Base-by-base conservation (phyloP, 1,140 invertebrate species). In the Stegodyphus dumicola region DNA sequence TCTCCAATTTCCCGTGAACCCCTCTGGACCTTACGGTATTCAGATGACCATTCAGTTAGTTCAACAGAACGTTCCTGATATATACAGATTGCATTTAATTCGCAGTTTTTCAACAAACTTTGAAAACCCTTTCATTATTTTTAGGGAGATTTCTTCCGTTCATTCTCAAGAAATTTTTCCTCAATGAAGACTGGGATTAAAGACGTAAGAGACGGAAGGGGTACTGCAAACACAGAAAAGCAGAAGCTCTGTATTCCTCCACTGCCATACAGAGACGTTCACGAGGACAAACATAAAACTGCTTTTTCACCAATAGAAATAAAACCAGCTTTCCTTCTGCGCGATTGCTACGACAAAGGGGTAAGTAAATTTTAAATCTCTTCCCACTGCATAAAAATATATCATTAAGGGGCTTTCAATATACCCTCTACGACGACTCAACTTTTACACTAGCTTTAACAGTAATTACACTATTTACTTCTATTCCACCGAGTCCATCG, bases 321-420 rank as follows among this genome's bases (percentile, higher is more conserved):
- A 5, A 74, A 83, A 48, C 70, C 79, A 7, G 18, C 33, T 10
- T 53, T 75, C n/a, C 10, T 83, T 17, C 17, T 83, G 48, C 71
- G 48, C n/a, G 79, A 83, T 7, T 75, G 52, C 75, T 75, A 74
- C 0, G 79, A 83, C 49, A 83, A 75, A 75, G 79, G 79, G 17
- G 79, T 83, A 75, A 74, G 79, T 53, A 15, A 11, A 60, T 2
- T 5, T 60, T 60, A 11, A 60, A 60, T 11, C 9, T 60, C 56
- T 60, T 11, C 15, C 15, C 15, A 11, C 15, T 5, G 56, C 9
- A 60, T 11, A 60, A 11, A 60, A 60, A 60, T 60, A 5, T 60
- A 60, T 60, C 2, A 60, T 11, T 60, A 15, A 11, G 56, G 15
- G 5, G 15, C 1, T 9, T 11, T 11, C 2, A 60, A 1, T 11